phyloP scores from a whole-genome alignment of 2,113 vertebrate genomes.

The Perccottus glenii region DNA sequence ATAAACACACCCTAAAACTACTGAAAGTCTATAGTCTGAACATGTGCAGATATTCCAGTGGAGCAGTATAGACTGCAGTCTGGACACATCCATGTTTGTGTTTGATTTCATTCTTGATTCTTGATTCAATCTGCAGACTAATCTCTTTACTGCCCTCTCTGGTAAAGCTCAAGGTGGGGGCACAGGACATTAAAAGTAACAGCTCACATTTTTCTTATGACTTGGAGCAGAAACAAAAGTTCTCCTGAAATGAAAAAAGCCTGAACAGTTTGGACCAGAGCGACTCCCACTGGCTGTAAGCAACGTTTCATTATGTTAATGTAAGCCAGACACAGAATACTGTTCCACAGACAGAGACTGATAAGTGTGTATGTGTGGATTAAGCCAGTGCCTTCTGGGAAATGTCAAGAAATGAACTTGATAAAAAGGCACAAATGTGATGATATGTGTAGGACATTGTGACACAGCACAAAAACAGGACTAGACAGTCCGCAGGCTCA shows the following conservation, averaged over 20 bases:
- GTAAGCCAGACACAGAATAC: conserved; percentile 34
- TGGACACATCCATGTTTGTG: no score
- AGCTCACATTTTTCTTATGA: neutral
- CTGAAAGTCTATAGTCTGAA: no score
- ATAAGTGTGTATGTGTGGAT: conserved; percentile 51
- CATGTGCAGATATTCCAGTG: no score
- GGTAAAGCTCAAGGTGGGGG: conserved; percentile 4
- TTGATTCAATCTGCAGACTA: conserved; percentile 6
- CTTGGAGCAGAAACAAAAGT: neutral
- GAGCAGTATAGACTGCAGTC: no score
- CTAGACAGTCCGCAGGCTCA: conserved; percentile 8
- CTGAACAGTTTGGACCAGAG: conserved; percentile 22
- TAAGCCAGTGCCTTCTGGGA: conserved; percentile 2
- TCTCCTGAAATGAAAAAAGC: neutral
- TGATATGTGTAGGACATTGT: conserved; percentile 15
- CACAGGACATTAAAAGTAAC: neutral
- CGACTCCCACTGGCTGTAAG: conserved; percentile 22
- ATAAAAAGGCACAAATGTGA: conserved; percentile 37
- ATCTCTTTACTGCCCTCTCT: conserved; percentile 1
- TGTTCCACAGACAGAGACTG: conserved; percentile 65
- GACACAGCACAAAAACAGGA: neutral
- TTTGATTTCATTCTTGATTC: no score
- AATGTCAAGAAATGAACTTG: conserved; percentile 28
- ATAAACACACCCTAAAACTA: no score
- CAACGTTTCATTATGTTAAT: conserved; percentile 59